Conservation (phyloP, 2,113 vertebrate genomes). For the Platysternon megacephalum region DNA sequence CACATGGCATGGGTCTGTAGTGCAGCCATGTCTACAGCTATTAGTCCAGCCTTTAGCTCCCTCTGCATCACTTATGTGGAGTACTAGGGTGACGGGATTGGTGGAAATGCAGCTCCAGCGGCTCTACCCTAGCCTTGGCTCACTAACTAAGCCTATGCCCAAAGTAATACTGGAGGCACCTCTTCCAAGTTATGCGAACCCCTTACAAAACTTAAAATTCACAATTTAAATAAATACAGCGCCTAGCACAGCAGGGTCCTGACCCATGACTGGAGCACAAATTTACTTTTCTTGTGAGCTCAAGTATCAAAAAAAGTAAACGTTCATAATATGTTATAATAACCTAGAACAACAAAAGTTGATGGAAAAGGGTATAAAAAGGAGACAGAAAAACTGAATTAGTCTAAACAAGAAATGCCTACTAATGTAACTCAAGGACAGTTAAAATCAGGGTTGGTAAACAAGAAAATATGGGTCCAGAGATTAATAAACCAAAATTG, state of each 20-base stretch:
- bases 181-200: neutral
- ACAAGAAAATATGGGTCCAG: neutral
- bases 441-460: neutral
- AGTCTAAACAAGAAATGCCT: neutral
- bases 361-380: neutral
- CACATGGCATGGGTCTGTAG: neutral
- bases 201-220: neutral
- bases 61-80: neutral
- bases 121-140: neutral
- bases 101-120: neutral
- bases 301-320: neutral
- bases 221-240: neutral
- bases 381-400: neutral
- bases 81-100: neutral
- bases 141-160: neutral
- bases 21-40: neutral
- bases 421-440: neutral
- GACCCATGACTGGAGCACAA: neutral
- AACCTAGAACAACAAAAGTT: neutral
- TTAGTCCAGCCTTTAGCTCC: neutral
- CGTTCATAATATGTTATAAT: neutral
- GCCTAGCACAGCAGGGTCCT: neutral
- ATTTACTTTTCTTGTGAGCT: neutral
- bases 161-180: neutral
- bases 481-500: neutral